Percentiles rank a stretch among this genome's conserved stretches.
Evolutionary conservation across 1,140 invertebrate species (phyloP).

Genomic region (Heterodera carotae): DNA sequence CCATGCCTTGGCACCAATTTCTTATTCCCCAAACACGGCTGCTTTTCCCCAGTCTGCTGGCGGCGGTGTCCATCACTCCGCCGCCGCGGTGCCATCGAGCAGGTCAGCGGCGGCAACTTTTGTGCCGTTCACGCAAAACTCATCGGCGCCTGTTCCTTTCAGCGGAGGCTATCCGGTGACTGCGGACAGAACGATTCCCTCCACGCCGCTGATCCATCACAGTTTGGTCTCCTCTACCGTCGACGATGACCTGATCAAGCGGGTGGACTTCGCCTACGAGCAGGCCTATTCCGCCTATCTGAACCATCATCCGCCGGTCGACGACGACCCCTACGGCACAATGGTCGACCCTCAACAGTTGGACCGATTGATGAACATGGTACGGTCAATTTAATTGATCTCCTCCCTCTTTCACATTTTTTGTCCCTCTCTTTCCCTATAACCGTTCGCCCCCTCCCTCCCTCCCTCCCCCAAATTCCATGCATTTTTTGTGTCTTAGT

Average conservation of each 20-base stretch:
- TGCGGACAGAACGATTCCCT: neutral
- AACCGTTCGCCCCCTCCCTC: too few relatives aligned
- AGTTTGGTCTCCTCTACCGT: constrained; percentile 48
- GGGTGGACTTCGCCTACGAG: constrained; percentile 39
- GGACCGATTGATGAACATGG: constrained; percentile 39
- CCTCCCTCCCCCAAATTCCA: neutral
- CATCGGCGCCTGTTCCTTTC: neutral
- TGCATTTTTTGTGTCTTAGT: neutral
- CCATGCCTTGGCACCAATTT: constrained; percentile 33
- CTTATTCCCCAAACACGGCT: constrained; percentile 5
- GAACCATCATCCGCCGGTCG: constrained; percentile 19
- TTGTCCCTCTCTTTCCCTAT: too few relatives aligned
- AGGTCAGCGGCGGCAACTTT: constrained; percentile 1
- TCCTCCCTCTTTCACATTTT: too few relatives aligned
- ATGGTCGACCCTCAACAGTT: constrained; percentile 27
- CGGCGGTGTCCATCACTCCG: constrained; percentile 28
- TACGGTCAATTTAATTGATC: too few relatives aligned
- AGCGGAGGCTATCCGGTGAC: constrained; percentile 40
- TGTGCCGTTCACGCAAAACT: neutral
- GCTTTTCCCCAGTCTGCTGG: constrained; percentile 10
- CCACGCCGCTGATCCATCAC: constrained; percentile 10
- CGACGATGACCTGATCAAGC: constrained; percentile 45
- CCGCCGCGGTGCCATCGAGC: constrained; percentile 42
- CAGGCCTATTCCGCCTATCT: constrained; percentile 36
- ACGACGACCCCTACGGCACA: constrained; percentile 13